Evolutionary conservation across 2,888 invertebrate genomes (phyloP), one percentile per base, ranked within the genome.

Genomic region (Strigamia maritima): DNA sequence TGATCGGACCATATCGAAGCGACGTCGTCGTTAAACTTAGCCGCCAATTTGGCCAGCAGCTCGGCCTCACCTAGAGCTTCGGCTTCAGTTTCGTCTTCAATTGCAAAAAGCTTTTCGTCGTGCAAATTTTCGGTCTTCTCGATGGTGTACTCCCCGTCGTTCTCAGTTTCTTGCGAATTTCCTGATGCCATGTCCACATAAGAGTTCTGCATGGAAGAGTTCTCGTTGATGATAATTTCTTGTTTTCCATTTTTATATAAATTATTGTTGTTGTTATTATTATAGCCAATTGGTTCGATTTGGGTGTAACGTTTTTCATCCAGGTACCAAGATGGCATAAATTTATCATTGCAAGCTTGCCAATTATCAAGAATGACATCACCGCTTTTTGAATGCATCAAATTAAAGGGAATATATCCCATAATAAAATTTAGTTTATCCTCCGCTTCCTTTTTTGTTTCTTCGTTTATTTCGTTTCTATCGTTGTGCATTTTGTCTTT

Each of bases 361-460:
- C 70, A 70, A 70, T 70, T 70, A 28, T 70, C 70, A n/a, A 70
- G 14, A 70, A 70, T 28, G 28, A 70, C 24, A n/a, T 70, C 70
- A 4, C 70, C 28, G 14, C 24, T 70, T 70, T 70, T 70, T 28
- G 70, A 81, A 75, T 28, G 28, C 28, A 70, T 79, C 70, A 70
- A 28, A 70, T 70, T 70, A n/a, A 70, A 70, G 28, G 70, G 70
- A 70, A 26, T 70, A 28, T 70, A 70, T 26, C 70, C 70, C 70
- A 28, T 24, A 16, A 40, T 75, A n/a, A 75, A 75, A 38, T 75
- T 44, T 75, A 49, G 16, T 26, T 28, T 77, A n/a, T 77, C 77
- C 8, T 28, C 44, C 24, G 24, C 7, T 82, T 87, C 83, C 19
- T 83, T 83, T 38, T 81, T 81, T 35, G 82, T 81, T 44, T 81